Evolutionary conservation across 2,888 invertebrate genomes (phyloP).

Genomic region (Masnerella sp.): DNA sequence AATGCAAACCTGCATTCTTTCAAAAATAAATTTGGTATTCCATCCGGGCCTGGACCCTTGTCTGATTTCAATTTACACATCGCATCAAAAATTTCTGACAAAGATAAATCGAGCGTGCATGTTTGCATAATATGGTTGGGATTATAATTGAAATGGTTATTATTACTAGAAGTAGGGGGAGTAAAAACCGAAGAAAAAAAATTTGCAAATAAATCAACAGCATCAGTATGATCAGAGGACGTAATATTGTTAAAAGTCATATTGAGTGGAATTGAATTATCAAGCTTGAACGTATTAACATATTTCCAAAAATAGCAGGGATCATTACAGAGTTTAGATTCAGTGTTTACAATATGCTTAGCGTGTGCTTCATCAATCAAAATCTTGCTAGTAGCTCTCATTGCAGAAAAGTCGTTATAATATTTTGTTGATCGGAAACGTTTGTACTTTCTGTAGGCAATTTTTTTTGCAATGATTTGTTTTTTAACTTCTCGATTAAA

Average conservation of each 20-base stretch:
- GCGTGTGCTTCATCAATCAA: neutral
- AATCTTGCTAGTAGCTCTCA: neutral
- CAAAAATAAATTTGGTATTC: constrained; percentile 29
- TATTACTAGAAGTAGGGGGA: no score
- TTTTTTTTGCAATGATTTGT: neutral
- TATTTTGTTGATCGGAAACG: neutral
- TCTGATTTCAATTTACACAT: neutral
- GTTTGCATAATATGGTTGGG: no score
- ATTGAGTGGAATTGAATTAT: neutral
- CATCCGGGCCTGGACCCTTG: constrained; percentile 19
- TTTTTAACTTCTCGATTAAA: neutral
- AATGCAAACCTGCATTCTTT: constrained; percentile 24
- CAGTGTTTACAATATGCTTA: neutral
- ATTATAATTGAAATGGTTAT: no score
- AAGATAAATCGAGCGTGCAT: neutral
- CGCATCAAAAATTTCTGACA: constrained; percentile 1
- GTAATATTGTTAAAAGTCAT: neutral
- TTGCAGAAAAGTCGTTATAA: neutral
- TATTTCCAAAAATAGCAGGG: constrained; percentile 15
- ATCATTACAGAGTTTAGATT: neutral
- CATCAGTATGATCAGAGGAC: neutral
- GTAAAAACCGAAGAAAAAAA: constrained; percentile 13
- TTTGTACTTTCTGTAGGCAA: constrained; percentile 4
- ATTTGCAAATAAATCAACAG: neutral
- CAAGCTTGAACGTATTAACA: neutral